Base-by-base conservation (phyloP, 2,888 invertebrate species). In the Rutpela maculata region DNA sequence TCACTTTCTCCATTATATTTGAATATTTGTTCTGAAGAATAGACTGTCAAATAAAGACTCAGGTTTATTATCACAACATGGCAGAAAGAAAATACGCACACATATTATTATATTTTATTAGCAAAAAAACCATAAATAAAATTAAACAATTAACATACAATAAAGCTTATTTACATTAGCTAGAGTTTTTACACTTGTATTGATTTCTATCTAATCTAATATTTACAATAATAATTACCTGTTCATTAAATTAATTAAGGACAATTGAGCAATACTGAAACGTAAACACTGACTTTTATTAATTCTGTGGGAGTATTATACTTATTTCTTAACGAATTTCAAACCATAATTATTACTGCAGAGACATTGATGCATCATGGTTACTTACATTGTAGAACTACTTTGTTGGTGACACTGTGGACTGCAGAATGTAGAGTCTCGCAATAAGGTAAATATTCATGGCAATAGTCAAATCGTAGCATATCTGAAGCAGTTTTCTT, bases 201-300 rank as follows among this genome's bases (percentile, higher is more conserved):
- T 50, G 50, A 50, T 50, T 50, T 6, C 12, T 50, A 50, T 50
- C 50, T 50, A 50, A 50, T 50, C 50, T 50, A 50, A 50, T 50
- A 50, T 50, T 50, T 50, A 50, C 50, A 50, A 50, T 50, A 50
- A 50, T 50, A 50, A 50, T 50, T n/a, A 50, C 15, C n/a, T 50
- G 50, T 50, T 50, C 12, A 50, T 50, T n/a, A 43, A 43, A 11
- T 11, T 15, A 50, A 50, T 50, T n/a, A 50, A n/a, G 50, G 50
- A 50, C 15, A 3, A 50, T 50, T 50, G 50, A 50, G 50, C 50
- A 50, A 50, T 15, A 50, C 15, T n/a, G 50, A 6, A 50, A n/a
- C 50, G 15, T 50, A 50, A 50, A 50, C 7, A 50, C 1, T 15
- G 3, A n/a, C 4, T n/a, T 1, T 50, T 50, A 50, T 50, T 50